Evolutionary conservation across 2,888 invertebrate species (phyloP), one percentile per base, ranked within the genome.

Genomic region (Phalangium opilio): DNA sequence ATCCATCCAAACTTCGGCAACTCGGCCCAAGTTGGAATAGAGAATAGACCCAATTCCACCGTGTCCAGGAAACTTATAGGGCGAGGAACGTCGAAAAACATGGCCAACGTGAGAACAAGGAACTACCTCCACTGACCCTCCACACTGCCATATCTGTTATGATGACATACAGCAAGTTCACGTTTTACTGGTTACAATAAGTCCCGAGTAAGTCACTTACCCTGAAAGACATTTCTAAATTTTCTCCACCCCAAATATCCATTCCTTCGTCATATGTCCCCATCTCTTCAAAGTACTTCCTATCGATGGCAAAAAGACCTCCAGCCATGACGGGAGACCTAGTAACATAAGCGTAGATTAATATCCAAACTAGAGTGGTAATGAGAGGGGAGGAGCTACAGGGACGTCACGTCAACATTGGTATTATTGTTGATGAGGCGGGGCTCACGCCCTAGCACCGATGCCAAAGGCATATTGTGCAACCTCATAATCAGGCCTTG

Each of bases 171-270:
- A n/a, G n/a, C n/a, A n/a, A n/a, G n/a, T n/a, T n/a, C n/a, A n/a
- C n/a, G n/a, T n/a, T n/a, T n/a, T n/a, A n/a, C n/a, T n/a, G n/a
- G n/a, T n/a, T n/a, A n/a, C n/a, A n/a, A n/a, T n/a, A n/a, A n/a
- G n/a, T n/a, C n/a, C n/a, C n/a, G n/a, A n/a, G n/a, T n/a, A n/a
- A n/a, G n/a, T 27, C 17, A 60, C 65, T 61, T 59, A 76, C 85
- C 55, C 95, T 75, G 68, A 96, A 93, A 0, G 95, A 95, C 64
- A 98, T 74, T 68, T 98, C 96, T 33, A 98, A 73, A 67, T 98
- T 98, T 67, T 98, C 96, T 0, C 91, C 96, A 3, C 98, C 96
- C 96, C 96, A 98, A 51, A 95, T 89, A 58, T 79, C 75, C 76
- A 78, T 76, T 20, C 72, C 69, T 19, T 71, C 69, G 62, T 78